phyloP scores from a whole-genome alignment of 2,888 invertebrate genomes.

The Trissolcus japonicus region DNA sequence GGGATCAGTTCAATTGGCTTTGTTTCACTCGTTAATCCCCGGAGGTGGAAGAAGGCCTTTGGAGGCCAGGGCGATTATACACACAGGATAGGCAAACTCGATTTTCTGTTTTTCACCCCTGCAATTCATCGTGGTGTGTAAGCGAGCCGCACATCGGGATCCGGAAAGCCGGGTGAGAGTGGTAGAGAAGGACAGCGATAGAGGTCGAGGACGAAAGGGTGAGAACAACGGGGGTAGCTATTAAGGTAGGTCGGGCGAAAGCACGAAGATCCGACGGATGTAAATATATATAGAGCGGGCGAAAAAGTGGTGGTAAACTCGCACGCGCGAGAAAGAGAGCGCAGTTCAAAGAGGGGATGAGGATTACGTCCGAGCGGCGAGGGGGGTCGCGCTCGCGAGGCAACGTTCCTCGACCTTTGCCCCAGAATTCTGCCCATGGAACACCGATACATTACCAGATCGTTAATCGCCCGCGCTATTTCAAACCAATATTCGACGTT shows the following conservation, averaged over 20 bases:
- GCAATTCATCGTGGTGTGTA: constrained; percentile 13
- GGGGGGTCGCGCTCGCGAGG: constrained; percentile 54
- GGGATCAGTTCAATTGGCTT: constrained; percentile 40
- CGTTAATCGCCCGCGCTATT: constrained; percentile 68
- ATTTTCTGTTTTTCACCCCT: constrained; percentile 11
- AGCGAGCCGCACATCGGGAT: constrained; percentile 25
- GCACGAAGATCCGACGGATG: constrained; percentile 66
- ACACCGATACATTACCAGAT: constrained; percentile 64
- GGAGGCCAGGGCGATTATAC: constrained; percentile 54
- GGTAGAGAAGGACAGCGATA: constrained; percentile 57
- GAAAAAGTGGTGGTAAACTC: constrained; percentile 43
- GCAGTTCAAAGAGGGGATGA: constrained; percentile 36
- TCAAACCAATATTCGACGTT: constrained; percentile 58
- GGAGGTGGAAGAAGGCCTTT: constrained; percentile 33
- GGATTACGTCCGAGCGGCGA: constrained; percentile 44
- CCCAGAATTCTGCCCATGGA: constrained; percentile 71
- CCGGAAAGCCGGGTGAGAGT: constrained; percentile 45
- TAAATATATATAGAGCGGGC: constrained; percentile 31
- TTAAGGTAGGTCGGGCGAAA: constrained; percentile 74
- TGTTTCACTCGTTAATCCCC: constrained; percentile 30
- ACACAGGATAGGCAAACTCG: constrained; percentile 38
- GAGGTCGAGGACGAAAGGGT: constrained; percentile 60
- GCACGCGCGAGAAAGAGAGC: constrained; percentile 42
- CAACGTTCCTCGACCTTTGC: constrained; percentile 76
- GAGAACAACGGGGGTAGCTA: constrained; percentile 54